Base-by-base conservation (phyloP, 2,113 vertebrate species). In the Spilogale gracilis region DNA sequence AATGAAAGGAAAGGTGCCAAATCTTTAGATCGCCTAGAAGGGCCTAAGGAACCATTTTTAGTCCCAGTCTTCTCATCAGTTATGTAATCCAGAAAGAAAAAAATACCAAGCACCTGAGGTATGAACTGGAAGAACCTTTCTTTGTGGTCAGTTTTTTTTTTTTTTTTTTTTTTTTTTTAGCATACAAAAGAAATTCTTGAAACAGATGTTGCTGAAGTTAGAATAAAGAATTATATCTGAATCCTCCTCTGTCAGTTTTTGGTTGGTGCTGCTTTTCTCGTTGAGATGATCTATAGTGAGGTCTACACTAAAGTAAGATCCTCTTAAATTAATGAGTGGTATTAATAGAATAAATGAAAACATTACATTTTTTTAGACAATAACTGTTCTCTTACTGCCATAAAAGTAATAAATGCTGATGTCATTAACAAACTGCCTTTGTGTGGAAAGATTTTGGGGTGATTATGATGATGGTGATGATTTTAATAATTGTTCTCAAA, bases 401-500 rank as follows among this genome's bases (percentile, higher is more conserved):
- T 94, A 60, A 65, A 84, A 91, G n/a, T 88, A 48, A 38, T 38
- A 73, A 25, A 71, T 65, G 67, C 65, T 85, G 63, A 76, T 69
- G 50, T 81, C 50, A 13, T 63, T 86, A 38, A 48, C 9, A 38
- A 38, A 38, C 38, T 38, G 38, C 58, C 27, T 94, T 86, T 85
- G 23, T 81, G 65, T 84, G 38, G 43, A 52, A 60, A 25, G 25
- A 48, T 85, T 54, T 45, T 8, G n/a, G 30, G 9, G 14, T 83
- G 45, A 69, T 50, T 65, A 13, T 54, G 60, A 2, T 45, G 60
- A 82, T 32, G 20, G 20, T 52, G 87, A 73, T 81, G 45, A 45
- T 71, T 89, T 89, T 60, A 92, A 23, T 94, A 69, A 63, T 82
- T 76, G 18, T 65, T 95, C 73, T 76, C 65, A 71, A 71, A 94